Evolutionary conservation across 2,888 invertebrate genomes (phyloP).

Genomic region (Maniola hyperantus): DNA sequence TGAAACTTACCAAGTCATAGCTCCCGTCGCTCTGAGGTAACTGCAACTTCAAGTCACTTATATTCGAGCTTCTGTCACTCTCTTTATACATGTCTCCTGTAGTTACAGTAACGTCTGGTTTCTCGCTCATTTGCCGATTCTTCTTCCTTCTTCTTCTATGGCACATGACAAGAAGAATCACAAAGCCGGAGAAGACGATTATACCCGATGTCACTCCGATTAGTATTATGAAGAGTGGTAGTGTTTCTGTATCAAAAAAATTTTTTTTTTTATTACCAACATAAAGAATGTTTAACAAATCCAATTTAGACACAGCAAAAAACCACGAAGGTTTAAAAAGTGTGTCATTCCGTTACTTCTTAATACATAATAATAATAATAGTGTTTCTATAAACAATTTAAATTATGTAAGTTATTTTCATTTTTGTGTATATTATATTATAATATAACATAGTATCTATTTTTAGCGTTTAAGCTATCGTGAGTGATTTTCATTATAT

Average conservation of each 20-base stretch:
- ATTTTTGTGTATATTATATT: no score
- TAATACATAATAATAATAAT: no score
- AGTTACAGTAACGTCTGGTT: conserved; percentile 82
- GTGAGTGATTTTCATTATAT: no score
- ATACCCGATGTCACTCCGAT: conserved; percentile 93
- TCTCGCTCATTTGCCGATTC: conserved; percentile 73
- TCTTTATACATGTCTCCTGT: conserved; percentile 83
- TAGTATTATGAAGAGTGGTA: conserved; percentile 91
- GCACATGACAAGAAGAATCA: conserved; percentile 91
- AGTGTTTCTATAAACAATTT: no score
- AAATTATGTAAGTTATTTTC: no score
- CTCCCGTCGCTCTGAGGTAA: conserved; percentile 91
- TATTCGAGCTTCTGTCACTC: conserved; percentile 95
- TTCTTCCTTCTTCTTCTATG: conserved; percentile 84
- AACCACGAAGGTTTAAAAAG: no score
- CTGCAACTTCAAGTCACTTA: conserved; percentile 95
- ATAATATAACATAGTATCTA: no score
- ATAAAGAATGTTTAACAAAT: no score
- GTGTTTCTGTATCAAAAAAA: conserved; percentile 82
- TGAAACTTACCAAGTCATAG: conserved; percentile 87
- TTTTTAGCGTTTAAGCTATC: no score
- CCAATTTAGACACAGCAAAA: no score
- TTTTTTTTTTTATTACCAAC: no score
- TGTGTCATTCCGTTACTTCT: no score
- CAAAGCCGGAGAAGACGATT: conserved; percentile 91